phyloP scores from a whole-genome alignment of 2,888 invertebrate genomes.

The Apoda limacodes region DNA sequence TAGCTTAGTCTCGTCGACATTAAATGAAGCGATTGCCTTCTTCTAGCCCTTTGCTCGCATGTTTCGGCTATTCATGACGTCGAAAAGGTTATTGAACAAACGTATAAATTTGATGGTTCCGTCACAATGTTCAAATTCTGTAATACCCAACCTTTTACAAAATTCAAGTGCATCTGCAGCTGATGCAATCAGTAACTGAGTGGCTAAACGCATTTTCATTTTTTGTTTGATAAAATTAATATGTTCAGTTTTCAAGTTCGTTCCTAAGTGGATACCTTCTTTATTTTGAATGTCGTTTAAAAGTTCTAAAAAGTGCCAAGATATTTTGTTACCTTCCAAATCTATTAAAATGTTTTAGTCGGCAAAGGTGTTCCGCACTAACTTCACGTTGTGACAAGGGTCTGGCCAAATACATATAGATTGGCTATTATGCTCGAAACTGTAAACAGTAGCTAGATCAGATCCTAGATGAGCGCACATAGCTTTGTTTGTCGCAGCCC shows the following conservation, averaged over 20 bases:
- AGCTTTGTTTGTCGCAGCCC: conserved; percentile 11
- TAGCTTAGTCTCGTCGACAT: background rate
- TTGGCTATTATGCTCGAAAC: background rate
- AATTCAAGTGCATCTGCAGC: no score
- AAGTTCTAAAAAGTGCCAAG: background rate
- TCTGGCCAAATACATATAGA: conserved; percentile 11
- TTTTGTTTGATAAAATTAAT: conserved; percentile 6
- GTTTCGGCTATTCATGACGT: conserved; percentile 4
- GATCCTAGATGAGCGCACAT: conserved; percentile 4
- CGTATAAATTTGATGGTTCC: background rate
- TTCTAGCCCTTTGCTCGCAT: conserved; percentile 4
- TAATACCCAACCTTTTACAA: no score
- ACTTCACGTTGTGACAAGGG: conserved; percentile 12
- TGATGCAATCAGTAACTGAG: conserved; percentile 7
- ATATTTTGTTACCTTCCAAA: background rate
- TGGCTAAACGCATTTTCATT: conserved; percentile 8
- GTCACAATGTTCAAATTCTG: conserved; percentile 4
- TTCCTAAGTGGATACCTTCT: conserved; percentile 7
- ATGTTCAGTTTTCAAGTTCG: conserved; percentile 5
- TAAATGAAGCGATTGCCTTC: background rate
- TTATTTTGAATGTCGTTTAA: conserved; percentile 5
- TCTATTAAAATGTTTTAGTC: conserved; percentile 4
- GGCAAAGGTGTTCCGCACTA: conserved; percentile 10
- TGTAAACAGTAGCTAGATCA: background rate
- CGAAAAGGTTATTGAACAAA: no score